These are phyloP conservation scores for Cephalotes varians DNA, from an alignment of 2,888 invertebrate genomes.

Conservation along the genomic window DNA sequence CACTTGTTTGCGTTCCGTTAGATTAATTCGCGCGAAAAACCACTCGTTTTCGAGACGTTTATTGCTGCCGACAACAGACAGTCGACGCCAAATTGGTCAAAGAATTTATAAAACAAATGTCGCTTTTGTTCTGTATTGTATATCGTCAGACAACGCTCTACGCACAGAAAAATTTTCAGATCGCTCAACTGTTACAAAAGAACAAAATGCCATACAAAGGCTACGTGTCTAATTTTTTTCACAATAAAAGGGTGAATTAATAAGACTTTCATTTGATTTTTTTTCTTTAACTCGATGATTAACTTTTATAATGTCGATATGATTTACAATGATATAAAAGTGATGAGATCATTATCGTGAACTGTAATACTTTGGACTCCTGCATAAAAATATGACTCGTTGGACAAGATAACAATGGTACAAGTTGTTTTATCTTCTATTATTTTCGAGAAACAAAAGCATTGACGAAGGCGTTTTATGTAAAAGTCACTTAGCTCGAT, in stretches of 20 bases:
- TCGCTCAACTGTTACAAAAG: not conserved
- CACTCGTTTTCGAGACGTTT: slow-evolving; percentile 7
- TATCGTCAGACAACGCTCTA: not conserved
- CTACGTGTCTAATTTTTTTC: not conserved
- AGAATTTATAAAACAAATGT: not conserved
- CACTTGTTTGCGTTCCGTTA: not conserved
- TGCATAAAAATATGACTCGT: not conserved
- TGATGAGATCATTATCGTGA: not conserved
- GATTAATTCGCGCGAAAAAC: slow-evolving; percentile 12
- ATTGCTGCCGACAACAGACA: not conserved
- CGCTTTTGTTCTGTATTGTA: not conserved
- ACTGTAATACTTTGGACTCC: not conserved
- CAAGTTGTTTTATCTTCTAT: not conserved
- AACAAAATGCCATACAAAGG: not conserved
- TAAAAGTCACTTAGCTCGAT: slow-evolving; percentile 17
- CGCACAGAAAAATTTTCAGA: slow-evolving; percentile 9
- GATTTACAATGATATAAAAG: not conserved
- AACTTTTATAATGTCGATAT: not conserved
- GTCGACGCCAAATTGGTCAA: slow-evolving; percentile 1
- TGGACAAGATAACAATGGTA: not conserved
- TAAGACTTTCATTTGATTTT: not conserved
- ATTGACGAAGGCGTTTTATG: not conserved
- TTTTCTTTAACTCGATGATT: not conserved
- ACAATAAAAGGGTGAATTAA: not conserved
- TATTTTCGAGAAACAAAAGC: slow-evolving; percentile 15